Evolutionary conservation across 2,797 vertebrate species (phyloP), one percentile per base, ranked within the genome.

Genomic region (Smutsia gigantea): DNA sequence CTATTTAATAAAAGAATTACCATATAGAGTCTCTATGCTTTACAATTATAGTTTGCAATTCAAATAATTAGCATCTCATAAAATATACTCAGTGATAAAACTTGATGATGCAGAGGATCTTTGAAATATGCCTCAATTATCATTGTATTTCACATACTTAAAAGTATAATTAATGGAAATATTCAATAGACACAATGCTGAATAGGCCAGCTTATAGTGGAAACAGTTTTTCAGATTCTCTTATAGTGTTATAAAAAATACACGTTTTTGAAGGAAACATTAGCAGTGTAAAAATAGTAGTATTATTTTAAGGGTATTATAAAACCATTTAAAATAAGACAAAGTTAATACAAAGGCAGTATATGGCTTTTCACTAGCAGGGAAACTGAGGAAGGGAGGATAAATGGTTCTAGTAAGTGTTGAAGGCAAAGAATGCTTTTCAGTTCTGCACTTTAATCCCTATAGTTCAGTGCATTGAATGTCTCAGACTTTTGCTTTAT

Each of bases 401-500:
- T 21, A 18, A 61, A 69, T 3, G 10, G 37, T 19, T 55, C 4
- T 9, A 79, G 19, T 59, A 46, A 18, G 3, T 13, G 18, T 19
- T 29, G 42, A 87, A 31, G 64, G 21, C 34, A 46, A 88, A 66
- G 51, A 57, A 17, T 4, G 1, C 34, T 61, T 37, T 75, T 23
- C 39, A 10, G 19, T 12, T 69, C 37, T 82, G 15, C 7, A 2
- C 5, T 6, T 19, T 63, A 2, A 23, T 61, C 13, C 2, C 25
- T 42, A 0, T 1, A 4, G 23, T 46, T 87, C 63, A 23, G 49
- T 82, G 23, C n/a, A 93, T 94, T 55, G 79, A 82, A 19, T 59
- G 90, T 63, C 72, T 97, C 82, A 51, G 64, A 8, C 12, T 92
- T 96, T 77, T 83, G 85, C 83, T 66, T 75, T 92, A 87, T 71